phyloP scores from a whole-genome alignment of 2,797 vertebrate species.

The Eptatretus atami region DNA sequence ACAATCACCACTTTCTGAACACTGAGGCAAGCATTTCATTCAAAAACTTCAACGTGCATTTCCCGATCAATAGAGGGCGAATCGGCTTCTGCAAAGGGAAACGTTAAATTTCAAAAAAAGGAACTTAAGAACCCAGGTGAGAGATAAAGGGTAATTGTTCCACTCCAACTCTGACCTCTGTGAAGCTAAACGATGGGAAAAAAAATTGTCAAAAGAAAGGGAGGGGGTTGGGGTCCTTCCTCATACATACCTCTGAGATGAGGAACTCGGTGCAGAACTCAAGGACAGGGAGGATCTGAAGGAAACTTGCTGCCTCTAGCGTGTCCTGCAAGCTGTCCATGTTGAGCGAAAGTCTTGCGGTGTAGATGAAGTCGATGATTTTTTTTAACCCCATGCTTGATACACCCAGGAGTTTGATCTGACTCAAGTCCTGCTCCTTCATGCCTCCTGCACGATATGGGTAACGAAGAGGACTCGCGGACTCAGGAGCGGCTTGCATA shows the following conservation, averaged over 20 bases:
- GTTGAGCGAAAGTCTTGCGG: conserved; percentile 20
- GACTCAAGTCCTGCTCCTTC: conserved; percentile 27
- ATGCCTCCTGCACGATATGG: conserved; percentile 19
- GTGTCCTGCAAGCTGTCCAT: conserved; percentile 28
- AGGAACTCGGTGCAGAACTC: conserved; percentile 31
- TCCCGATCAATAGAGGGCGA: too few species aligned
- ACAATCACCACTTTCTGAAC: too few species aligned
- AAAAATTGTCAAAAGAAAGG: neutral
- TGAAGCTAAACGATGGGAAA: neutral
- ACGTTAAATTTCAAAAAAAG: too few species aligned
- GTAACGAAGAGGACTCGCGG: too few species aligned
- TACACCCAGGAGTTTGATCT: conserved; percentile 32
- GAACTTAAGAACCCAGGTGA: conserved; percentile 6
- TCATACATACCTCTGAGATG: conserved; percentile 22
- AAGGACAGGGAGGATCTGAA: conserved; percentile 31
- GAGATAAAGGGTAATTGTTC: neutral
- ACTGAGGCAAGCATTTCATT: too few species aligned
- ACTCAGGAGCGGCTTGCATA: neutral
- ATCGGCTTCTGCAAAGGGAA: too few species aligned
- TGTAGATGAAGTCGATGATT: conserved; percentile 36
- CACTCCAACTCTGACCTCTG: neutral
- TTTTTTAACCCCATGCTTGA: conserved; percentile 24
- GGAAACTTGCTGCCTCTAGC: conserved; percentile 30
- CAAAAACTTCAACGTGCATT: too few species aligned
- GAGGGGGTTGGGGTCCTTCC: too few species aligned